These are phyloP conservation scores for Clostera curtula DNA, from an alignment of 2,888 invertebrate species.

Conservation along the genomic window DNA sequence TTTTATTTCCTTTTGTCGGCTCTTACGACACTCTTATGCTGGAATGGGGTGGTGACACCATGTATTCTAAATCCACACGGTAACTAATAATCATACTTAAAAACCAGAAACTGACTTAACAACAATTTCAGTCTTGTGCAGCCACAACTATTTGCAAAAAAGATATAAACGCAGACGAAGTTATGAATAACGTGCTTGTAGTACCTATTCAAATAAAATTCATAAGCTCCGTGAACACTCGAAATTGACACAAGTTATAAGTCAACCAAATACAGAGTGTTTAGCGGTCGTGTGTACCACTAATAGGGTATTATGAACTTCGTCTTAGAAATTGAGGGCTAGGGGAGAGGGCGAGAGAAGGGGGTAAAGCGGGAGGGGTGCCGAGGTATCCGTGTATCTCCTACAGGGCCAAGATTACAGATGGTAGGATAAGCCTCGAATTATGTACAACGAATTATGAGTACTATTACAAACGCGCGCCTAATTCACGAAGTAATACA, in stretches of 20 bases:
- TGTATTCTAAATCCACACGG: no score
- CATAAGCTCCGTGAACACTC: conserved; percentile 12
- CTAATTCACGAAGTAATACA: no score
- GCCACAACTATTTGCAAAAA: no score
- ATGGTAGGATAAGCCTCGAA: conserved; percentile 72
- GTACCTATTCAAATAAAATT: no score
- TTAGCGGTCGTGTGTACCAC: conserved; percentile 48
- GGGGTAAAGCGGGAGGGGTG: conserved; percentile 18
- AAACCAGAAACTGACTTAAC: no score
- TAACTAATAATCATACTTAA: no score
- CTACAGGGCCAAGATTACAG: conserved; percentile 61
- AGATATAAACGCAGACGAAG: no score
- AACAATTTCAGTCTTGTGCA: no score
- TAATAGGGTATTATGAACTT: conserved; percentile 73
- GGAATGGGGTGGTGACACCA: no score
- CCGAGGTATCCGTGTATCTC: conserved; percentile 54
- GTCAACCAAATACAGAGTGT: conserved; percentile 41
- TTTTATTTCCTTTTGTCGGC: no score
- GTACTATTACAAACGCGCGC: conserved; percentile 67
- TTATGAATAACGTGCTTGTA: no score
- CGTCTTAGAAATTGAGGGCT: conserved; percentile 49
- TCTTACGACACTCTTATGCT: no score
- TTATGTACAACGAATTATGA: conserved; percentile 71
- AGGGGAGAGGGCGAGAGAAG: conserved; percentile 34
- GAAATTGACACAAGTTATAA: conserved; percentile 23